These are phyloP conservation scores for Drosophila melanocephala DNA, from an alignment of 2,888 invertebrate species.

Conservation along the genomic window DNA sequence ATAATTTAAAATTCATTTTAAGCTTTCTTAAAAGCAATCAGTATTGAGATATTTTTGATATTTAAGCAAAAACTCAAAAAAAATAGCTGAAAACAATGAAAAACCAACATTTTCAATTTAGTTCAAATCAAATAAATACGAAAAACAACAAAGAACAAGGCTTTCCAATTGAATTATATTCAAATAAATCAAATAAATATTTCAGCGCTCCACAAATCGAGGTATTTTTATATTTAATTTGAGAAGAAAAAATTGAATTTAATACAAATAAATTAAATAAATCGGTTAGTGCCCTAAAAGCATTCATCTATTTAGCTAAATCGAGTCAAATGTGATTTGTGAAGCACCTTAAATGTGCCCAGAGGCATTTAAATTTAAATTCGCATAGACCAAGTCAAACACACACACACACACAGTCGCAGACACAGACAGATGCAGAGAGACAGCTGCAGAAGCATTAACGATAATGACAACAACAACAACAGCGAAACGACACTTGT, in stretches of 20 bases:
- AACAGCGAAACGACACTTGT: constrained; percentile 64
- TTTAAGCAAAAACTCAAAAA: not conserved
- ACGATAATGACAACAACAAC: constrained; percentile 61
- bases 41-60: not conserved
- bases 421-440: constrained; percentile 9
- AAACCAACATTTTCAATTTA: not conserved
- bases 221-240: not conserved
- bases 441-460: constrained; percentile 49
- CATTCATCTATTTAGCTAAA: constrained; percentile 12
- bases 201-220: not conserved
- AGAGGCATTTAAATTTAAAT: constrained; percentile 22
- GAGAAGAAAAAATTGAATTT: not conserved
- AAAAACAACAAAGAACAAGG: not conserved
- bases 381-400: constrained; percentile 19
- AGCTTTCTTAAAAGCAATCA: not conserved
- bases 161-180: not conserved
- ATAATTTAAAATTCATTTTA: not conserved
- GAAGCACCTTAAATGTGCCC: not conserved
- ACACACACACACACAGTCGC: constrained; percentile 15
- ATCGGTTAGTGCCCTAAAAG: not conserved
- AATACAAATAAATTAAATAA: constrained; percentile 13
- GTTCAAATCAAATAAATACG: not conserved
- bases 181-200: not conserved
- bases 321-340: constrained; percentile 10
- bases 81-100: not conserved